Percentiles rank a stretch among this genome's conserved stretches.
Conservation (phyloP, 2,888 invertebrate species). For the Eupithecia insigniata region DNA sequence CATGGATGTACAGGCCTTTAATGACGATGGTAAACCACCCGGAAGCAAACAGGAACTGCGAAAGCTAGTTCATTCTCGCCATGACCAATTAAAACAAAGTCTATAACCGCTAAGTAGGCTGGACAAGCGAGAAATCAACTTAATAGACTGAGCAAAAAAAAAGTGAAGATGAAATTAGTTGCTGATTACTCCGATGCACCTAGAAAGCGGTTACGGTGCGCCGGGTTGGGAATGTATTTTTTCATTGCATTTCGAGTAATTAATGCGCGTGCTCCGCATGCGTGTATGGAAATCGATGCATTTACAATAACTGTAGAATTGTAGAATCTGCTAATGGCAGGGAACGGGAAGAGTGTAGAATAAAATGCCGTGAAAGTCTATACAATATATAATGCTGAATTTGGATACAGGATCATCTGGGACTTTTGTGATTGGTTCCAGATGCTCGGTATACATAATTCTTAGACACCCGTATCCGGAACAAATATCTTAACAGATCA, state of each 20-base stretch:
- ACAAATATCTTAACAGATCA: not conserved
- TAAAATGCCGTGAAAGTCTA: not conserved
- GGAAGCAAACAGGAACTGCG: slow-evolving; percentile 44
- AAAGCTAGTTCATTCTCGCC: slow-evolving; percentile 37
- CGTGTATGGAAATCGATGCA: slow-evolving; percentile 30
- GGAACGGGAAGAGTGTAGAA: not conserved
- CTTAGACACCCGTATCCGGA: not conserved
- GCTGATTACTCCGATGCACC: slow-evolving; percentile 66
- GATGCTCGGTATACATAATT: not conserved
- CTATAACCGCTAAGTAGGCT: slow-evolving; percentile 58
- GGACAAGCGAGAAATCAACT: slow-evolving; percentile 64
- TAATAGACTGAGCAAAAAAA: slow-evolving; percentile 79
- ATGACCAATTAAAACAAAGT: slow-evolving; percentile 65
- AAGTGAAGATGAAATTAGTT: slow-evolving; percentile 78
- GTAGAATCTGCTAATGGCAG: not conserved
- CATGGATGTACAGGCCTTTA: not conserved
- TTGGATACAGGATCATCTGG: not conserved
- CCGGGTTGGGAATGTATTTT: slow-evolving; percentile 62
- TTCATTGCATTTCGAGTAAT: slow-evolving; percentile 50
- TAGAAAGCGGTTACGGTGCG: slow-evolving; percentile 79
- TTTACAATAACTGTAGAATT: slow-evolving; percentile 13
- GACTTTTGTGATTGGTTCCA: not conserved
- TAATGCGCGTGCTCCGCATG: slow-evolving; percentile 21
- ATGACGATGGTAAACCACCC: slow-evolving; percentile 16
- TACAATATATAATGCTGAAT: not conserved